Evolutionary conservation across 2,113 vertebrate genomes (phyloP).

Genomic region (Carollia perspicillata): DNA sequence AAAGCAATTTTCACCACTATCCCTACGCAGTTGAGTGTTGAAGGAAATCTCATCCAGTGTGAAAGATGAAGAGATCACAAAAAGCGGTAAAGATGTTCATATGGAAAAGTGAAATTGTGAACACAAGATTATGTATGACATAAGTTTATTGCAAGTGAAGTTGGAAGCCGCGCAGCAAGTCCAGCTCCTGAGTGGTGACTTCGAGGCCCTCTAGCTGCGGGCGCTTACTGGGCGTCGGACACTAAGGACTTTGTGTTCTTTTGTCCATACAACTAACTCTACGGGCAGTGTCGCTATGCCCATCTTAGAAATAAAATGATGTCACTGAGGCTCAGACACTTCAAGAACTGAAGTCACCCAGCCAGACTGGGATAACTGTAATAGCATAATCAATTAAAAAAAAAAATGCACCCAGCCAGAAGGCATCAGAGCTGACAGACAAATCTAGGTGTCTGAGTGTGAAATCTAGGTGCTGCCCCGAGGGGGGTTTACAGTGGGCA

Average conservation of each 20-base stretch:
- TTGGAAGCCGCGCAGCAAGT: neutral
- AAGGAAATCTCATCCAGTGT: neutral
- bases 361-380: neutral
- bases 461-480: no score
- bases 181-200: neutral
- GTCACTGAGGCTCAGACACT: neutral
- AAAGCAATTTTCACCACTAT: neutral
- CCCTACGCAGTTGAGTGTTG: neutral
- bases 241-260: neutral
- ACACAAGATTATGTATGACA: neutral
- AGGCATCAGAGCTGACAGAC: neutral
- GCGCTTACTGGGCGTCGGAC: neutral
- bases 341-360: neutral
- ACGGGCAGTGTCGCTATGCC: neutral
- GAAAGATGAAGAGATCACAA: neutral
- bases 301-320: neutral
- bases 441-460: neutral
- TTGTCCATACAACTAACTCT: neutral
- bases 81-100: neutral
- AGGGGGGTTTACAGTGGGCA: neutral
- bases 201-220: neutral
- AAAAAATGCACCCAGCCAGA: neutral
- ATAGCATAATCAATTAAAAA: no score
- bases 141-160: no score
- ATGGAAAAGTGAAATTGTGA: neutral